Conservation (phyloP, 2,113 vertebrate species). For the Apaloderma vittatum region DNA sequence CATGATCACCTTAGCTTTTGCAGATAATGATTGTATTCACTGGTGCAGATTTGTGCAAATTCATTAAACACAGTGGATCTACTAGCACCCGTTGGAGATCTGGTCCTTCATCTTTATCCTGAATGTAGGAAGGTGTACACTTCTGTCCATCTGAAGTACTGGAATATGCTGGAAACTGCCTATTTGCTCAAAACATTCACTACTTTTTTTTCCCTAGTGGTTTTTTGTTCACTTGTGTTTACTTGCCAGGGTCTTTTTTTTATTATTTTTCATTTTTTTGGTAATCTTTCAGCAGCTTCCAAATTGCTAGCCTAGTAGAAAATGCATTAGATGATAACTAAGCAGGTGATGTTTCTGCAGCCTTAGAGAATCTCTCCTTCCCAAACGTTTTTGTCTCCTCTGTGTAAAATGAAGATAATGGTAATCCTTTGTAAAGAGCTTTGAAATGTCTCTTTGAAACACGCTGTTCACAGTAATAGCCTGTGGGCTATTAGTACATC, state of each 20-base stretch:
- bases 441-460: constrained; percentile 22
- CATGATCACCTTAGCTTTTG: background rate
- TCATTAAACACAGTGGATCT: background rate
- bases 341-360: background rate
- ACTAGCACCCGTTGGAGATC: background rate
- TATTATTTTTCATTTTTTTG: too few species aligned
- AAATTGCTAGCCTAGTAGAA: background rate
- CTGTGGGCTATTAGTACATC: background rate
- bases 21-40: background rate
- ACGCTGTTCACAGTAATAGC: background rate
- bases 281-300: background rate
- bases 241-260: too few species aligned
- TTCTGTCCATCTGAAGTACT: background rate
- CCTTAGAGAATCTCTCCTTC: background rate
- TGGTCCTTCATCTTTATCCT: background rate
- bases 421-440: constrained; percentile 31
- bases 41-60: background rate
- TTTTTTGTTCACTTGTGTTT: too few species aligned
- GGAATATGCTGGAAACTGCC: background rate
- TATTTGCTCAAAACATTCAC: background rate
- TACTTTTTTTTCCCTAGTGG: too few species aligned
- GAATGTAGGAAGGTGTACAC: background rate
- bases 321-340: background rate
- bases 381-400: background rate
- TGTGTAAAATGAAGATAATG: constrained; percentile 40